These are phyloP conservation scores for Baryphthengus martii DNA, from an alignment of 2,113 vertebrate genomes.

Conservation along the genomic window DNA sequence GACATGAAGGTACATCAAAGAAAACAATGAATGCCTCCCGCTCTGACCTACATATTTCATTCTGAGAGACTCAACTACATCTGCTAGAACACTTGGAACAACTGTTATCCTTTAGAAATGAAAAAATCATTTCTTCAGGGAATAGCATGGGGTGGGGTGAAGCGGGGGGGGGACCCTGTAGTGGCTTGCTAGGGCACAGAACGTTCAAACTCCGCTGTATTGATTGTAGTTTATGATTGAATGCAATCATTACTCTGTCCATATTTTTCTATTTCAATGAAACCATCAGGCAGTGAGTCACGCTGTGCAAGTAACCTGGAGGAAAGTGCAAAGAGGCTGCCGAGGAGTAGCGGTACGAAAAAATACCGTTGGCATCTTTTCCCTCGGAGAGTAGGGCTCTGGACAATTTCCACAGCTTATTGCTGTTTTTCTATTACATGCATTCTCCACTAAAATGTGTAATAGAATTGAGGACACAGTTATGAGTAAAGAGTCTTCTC, in stretches of 20 bases:
- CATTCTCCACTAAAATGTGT: slow-evolving; percentile 4
- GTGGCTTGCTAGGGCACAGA: not conserved
- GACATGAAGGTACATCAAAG: slow-evolving; percentile 49
- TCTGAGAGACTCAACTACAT: slow-evolving; percentile 41
- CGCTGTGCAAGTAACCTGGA: slow-evolving; percentile 52
- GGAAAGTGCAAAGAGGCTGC: slow-evolving; percentile 61
- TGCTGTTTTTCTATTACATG: slow-evolving; percentile 54
- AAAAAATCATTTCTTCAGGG: slow-evolving; percentile 46
- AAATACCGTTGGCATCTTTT: slow-evolving; percentile 56
- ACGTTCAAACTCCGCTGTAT: slow-evolving; percentile 41
- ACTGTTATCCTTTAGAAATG: slow-evolving; percentile 50
- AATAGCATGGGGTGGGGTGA: not conserved
- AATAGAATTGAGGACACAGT: slow-evolving; percentile 42
- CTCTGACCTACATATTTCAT: slow-evolving; percentile 65
- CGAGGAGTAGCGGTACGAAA: slow-evolving; percentile 41
- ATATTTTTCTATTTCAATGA: slow-evolving; percentile 62
- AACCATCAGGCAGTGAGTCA: slow-evolving; percentile 63
- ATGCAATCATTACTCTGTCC: slow-evolving; percentile 52
- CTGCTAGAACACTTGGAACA: slow-evolving; percentile 46
- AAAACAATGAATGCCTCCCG: slow-evolving; percentile 45
- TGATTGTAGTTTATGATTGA: slow-evolving; percentile 57
- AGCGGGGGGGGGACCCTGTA: not conserved
- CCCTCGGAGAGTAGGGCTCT: slow-evolving; percentile 46
- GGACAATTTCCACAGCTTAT: slow-evolving; percentile 54
- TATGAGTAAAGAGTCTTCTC: slow-evolving; percentile 49